These are phyloP conservation scores for Anticlea derivata DNA, from an alignment of 2,888 invertebrate species.

Conservation along the genomic window DNA sequence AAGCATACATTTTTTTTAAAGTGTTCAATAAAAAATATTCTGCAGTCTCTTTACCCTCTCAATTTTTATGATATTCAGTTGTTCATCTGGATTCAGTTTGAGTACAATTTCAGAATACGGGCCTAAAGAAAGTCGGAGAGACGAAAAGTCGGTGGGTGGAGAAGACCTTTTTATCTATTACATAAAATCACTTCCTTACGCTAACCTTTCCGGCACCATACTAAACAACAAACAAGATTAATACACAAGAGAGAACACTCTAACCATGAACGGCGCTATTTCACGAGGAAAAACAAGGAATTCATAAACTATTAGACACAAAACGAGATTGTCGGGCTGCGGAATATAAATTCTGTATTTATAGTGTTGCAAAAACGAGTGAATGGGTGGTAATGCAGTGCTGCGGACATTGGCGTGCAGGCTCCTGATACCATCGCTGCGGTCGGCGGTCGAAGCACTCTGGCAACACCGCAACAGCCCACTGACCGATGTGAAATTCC, in stretches of 20 bases:
- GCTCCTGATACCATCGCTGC: conserved; percentile 49
- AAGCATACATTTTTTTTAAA: too few relatives aligned
- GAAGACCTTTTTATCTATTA: too few relatives aligned
- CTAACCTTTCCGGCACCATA: conserved; percentile 7
- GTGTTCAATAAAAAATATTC: too few relatives aligned
- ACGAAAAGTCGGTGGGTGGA: too few relatives aligned
- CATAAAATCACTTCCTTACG: not conserved
- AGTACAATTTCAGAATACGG: too few relatives aligned
- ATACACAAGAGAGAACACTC: conserved; percentile 17
- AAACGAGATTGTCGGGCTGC: conserved; percentile 26
- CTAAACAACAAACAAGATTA: conserved; percentile 11
- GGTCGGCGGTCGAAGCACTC: conserved; percentile 37
- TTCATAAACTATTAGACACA: conserved; percentile 33
- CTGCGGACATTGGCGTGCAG: conserved; percentile 46
- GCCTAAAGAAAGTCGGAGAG: too few relatives aligned
- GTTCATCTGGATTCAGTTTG: too few relatives aligned
- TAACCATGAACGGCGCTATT: conserved; percentile 21
- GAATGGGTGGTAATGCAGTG: conserved; percentile 31
- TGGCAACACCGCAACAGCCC: conserved; percentile 6
- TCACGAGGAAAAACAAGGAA: conserved; percentile 21
- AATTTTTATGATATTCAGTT: too few relatives aligned
- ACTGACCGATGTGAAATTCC: conserved; percentile 14
- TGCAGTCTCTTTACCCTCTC: too few relatives aligned
- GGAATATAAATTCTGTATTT: conserved; percentile 37
- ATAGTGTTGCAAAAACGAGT: conserved; percentile 35